phyloP scores from a whole-genome alignment of 2,888 invertebrate genomes.

The Branchellion lobata region DNA sequence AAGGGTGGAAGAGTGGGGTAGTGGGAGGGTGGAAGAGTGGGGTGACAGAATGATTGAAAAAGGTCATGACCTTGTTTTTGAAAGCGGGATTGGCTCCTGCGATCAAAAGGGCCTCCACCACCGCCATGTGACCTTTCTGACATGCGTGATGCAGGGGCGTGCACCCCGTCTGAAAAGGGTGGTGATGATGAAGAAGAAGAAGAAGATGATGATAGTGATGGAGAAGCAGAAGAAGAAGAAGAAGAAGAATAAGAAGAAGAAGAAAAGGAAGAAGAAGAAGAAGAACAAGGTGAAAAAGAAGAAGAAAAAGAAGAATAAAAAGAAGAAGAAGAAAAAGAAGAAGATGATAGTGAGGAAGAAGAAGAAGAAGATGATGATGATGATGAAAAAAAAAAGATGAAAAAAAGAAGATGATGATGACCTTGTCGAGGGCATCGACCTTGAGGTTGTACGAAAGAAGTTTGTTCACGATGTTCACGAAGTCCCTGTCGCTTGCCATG shows the following conservation, averaged over 20 bases:
- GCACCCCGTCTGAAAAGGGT: constrained; percentile 7
- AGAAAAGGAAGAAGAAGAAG: too few species aligned
- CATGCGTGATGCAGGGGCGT: constrained; percentile 33
- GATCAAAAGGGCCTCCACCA: constrained; percentile 1
- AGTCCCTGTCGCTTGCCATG: constrained; percentile 3
- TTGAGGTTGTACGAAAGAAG: neutral
- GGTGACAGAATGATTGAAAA: too few species aligned
- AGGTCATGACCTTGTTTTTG: constrained; percentile 15
- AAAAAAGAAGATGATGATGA: neutral
- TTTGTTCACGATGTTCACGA: neutral
- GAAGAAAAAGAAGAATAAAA: too few species aligned
- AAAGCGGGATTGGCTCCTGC: neutral
- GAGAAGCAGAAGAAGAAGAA: too few species aligned
- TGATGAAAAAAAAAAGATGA: too few species aligned
- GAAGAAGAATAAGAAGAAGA: too few species aligned
- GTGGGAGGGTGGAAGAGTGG: too few species aligned
- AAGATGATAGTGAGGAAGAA: neutral
- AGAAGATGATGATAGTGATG: too few species aligned
- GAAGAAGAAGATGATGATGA: too few species aligned
- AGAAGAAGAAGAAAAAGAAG: too few species aligned
- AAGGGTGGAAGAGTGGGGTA: too few species aligned
- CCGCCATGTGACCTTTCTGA: neutral
- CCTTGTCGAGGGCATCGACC: neutral
- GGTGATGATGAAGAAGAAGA: neutral
- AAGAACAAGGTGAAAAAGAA: too few species aligned